phyloP scores from a whole-genome alignment of 2,888 invertebrate genomes.

The Patella ulyssiponensis region DNA sequence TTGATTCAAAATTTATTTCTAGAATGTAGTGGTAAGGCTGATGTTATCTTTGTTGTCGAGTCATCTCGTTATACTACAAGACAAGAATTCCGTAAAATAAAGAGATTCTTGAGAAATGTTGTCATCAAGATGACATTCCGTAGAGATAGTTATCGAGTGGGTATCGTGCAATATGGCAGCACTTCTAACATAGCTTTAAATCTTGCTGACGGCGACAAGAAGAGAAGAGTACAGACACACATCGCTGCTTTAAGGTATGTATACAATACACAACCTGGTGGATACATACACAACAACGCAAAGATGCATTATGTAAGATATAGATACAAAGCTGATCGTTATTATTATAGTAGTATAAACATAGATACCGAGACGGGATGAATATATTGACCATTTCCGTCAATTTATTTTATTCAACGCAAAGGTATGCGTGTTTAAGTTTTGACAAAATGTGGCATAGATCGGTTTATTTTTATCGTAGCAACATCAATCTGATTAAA shows the following conservation, averaged over 20 bases:
- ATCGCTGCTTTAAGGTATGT: slow-evolving; percentile 60
- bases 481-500: no score
- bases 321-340: no score
- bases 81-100: slow-evolving; percentile 49
- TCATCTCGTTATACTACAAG: slow-evolving; percentile 62
- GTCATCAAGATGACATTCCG: slow-evolving; percentile 61
- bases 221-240: slow-evolving; percentile 49
- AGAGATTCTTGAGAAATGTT: slow-evolving; percentile 55
- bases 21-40: slow-evolving; percentile 59
- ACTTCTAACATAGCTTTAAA: slow-evolving; percentile 47
- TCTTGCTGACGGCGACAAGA: slow-evolving; percentile 48
- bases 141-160: slow-evolving; percentile 55
- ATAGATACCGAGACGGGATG: no score
- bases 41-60: slow-evolving; percentile 66
- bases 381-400: no score
- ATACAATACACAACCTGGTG: no score
- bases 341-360: no score
- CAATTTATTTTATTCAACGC: no score
- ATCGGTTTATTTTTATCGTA: no score
- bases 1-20: slow-evolving; percentile 4
- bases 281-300: no score
- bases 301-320: no score
- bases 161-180: slow-evolving; percentile 59
- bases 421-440: no score
- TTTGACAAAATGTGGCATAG: no score